Base-by-base conservation (phyloP, 2,888 invertebrate genomes). In the Monoplex corrugatus region DNA sequence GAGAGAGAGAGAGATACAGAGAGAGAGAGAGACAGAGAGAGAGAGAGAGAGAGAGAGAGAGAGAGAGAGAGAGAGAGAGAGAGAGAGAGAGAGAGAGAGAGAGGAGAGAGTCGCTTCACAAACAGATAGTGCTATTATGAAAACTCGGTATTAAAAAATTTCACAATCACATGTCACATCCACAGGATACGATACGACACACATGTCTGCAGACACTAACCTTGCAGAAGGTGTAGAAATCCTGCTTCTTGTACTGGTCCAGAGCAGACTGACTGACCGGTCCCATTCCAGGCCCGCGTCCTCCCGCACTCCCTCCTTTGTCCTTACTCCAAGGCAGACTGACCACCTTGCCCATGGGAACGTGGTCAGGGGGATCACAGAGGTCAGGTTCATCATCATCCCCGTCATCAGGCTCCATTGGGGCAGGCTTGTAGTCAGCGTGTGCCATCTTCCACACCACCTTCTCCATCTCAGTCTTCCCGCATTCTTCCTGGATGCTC, bases 171-270 rank as follows among this genome's bases (percentile, higher is more conserved):
- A n/a, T n/a, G n/a, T n/a, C n/a, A n/a, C n/a, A n/a, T n/a, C n/a
- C n/a, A n/a, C n/a, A n/a, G n/a, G n/a, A n/a, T n/a, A n/a, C n/a
- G n/a, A n/a, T n/a, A n/a, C n/a, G n/a, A n/a, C n/a, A n/a, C n/a
- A n/a, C n/a, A n/a, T n/a, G n/a, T n/a, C n/a, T n/a, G n/a, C n/a
- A n/a, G n/a, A n/a, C 44, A 78, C 91, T 92, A 43, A 92, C 92
- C 90, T 92, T 92, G 78, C 91, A 89, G 80, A 92, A 91, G 35
- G 92, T 92, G 87, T 91, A 91, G 87, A 92, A 92, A 72, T 92
- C 92, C 78, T 90, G 92, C 82, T 92, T 92, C 35, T 90, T 84
- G 82, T 90, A 91, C 35, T 90, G 90, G 63, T 92, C 90, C 19
- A 89, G 72, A 16, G 87, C 75, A n/a, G 84, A 28, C 10, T 84